Conservation (phyloP, 2,113 vertebrate species). For the Podarcis cretensis region DNA sequence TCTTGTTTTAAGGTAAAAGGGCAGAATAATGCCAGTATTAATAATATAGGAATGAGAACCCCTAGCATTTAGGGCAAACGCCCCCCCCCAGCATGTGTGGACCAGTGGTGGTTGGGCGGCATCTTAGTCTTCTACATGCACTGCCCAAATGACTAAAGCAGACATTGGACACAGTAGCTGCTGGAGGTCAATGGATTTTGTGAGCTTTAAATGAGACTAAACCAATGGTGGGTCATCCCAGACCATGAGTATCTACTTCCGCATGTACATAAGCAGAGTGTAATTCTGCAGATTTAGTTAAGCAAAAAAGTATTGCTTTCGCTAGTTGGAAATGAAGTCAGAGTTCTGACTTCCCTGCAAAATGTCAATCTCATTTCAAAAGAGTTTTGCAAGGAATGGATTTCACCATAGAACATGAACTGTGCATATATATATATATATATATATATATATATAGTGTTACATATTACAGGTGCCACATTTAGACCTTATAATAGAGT, state of each 20-base stretch:
- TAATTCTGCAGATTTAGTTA: conserved; percentile 8
- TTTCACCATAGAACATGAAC: neutral
- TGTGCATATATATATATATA: neutral
- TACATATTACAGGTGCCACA: neutral
- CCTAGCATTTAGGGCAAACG: neutral
- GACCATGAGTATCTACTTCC: conserved; percentile 4
- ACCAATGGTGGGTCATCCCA: conserved; percentile 10
- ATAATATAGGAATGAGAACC: neutral
- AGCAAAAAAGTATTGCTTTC: conserved; percentile 23
- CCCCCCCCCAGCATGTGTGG: neutral
- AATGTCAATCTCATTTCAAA: conserved; percentile 34
- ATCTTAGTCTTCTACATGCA: neutral
- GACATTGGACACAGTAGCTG: neutral
- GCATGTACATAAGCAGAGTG: neutral
- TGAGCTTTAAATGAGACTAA: conserved; percentile 32
- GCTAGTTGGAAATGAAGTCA: conserved; percentile 21
- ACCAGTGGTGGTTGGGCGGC: too few relatives aligned
- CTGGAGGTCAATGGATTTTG: conserved; percentile 22
- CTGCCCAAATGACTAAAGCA: neutral
- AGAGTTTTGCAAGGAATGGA: conserved; percentile 23
- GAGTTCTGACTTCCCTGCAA: conserved; percentile 34
- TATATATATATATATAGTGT: neutral
- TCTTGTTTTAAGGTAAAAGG: neutral
- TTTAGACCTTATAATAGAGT: conserved; percentile 27
- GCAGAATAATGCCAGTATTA: neutral